phyloP scores from a whole-genome alignment of 2,113 vertebrate species.

The Axis porcinus region DNA sequence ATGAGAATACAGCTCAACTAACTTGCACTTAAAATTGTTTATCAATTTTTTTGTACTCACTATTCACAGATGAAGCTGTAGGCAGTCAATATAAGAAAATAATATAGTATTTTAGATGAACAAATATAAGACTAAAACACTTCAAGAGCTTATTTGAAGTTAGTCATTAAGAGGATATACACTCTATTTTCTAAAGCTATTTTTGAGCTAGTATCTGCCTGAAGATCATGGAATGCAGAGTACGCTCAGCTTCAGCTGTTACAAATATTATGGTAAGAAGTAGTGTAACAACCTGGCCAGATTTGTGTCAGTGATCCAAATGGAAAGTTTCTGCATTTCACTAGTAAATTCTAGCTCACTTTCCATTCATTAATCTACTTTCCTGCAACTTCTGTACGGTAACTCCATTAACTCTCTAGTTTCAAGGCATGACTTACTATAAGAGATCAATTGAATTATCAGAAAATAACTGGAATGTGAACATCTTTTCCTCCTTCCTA shows the following conservation, averaged over 20 bases:
- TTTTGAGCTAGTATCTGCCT: neutral
- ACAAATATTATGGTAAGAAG: neutral
- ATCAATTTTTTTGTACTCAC: neutral
- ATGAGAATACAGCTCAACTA: neutral
- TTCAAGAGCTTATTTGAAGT: neutral
- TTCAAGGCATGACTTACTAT: neutral
- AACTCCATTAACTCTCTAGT: neutral
- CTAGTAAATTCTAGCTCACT: slow-evolving; percentile 11
- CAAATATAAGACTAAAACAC: neutral
- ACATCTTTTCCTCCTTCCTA: neutral
- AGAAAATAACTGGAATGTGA: neutral
- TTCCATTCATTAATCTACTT: slow-evolving; percentile 9
- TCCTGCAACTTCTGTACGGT: neutral
- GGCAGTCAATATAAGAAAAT: neutral
- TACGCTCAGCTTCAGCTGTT: neutral
- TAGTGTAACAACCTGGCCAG: neutral
- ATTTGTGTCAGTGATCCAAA: neutral
- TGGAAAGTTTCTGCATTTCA: neutral
- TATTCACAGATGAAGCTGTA: neutral
- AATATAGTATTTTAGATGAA: neutral
- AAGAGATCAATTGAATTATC: neutral
- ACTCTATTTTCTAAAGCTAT: neutral
- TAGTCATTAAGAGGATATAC: neutral
- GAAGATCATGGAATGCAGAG: neutral
- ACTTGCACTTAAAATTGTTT: neutral